A percentile compares a stretch with the other conserved stretches of the same genome.
These are phyloP conservation scores for Urosaurus nigricauda DNA, from an alignment of 2,797 vertebrate genomes.

Conservation along the genomic window DNA sequence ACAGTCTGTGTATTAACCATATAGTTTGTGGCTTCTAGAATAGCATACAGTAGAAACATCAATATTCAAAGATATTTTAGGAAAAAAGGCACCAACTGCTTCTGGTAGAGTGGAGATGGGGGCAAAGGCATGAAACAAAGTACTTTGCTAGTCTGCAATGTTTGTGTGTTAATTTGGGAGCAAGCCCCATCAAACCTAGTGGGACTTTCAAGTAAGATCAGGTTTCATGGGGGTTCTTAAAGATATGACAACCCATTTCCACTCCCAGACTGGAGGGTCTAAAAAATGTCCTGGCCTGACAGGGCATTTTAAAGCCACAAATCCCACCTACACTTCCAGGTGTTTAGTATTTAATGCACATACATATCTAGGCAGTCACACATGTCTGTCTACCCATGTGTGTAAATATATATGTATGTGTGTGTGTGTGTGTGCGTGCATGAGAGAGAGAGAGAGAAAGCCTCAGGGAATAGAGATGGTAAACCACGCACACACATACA, in stretches of 20 bases:
- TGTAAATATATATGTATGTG: no score
- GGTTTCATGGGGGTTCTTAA: not conserved
- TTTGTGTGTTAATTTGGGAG: not conserved
- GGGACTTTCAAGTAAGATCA: slow-evolving; percentile 1
- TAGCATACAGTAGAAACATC: not conserved
- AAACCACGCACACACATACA: no score
- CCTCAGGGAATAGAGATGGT: no score
- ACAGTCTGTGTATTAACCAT: not conserved
- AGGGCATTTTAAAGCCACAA: no score
- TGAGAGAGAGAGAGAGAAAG: no score
- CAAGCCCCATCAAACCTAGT: not conserved
- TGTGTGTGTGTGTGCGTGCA: no score
- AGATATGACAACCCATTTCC: not conserved
- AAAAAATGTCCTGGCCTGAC: no score
- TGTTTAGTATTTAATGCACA: no score
- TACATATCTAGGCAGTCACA: no score
- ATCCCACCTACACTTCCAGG: no score
- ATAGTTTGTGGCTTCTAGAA: not conserved
- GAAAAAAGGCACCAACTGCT: not conserved
- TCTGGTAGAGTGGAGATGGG: not conserved
- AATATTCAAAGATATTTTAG: not conserved
- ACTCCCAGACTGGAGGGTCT: no score
- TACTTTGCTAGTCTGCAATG: not conserved
- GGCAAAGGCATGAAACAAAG: not conserved
- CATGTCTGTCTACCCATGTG: no score